Conservation (phyloP, 2,888 invertebrate genomes). For the Barypeithes pellucidus region DNA sequence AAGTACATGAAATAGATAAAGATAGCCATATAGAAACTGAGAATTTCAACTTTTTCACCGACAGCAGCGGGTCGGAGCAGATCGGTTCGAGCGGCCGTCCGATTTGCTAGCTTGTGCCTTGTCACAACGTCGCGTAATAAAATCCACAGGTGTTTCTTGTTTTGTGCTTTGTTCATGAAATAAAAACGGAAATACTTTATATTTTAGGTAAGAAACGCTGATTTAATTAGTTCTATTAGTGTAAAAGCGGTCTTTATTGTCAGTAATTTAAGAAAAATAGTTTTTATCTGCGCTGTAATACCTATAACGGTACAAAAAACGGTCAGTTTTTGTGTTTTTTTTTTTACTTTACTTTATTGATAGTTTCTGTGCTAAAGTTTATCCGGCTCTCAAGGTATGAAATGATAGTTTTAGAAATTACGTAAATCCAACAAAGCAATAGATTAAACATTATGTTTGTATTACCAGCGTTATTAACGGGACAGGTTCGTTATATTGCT, state of each 20-base stretch:
- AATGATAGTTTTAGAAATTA: conserved; percentile 24
- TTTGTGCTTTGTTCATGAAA: conserved; percentile 30
- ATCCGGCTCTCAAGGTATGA: conserved; percentile 5
- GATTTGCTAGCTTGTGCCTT: background rate
- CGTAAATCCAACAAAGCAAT: conserved; percentile 1
- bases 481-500: background rate
- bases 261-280: no score
- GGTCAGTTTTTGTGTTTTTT: background rate
- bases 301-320: conserved; percentile 12
- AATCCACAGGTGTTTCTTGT: conserved; percentile 34
- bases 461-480: background rate
- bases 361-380: background rate
- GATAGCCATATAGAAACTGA: background rate
- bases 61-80: background rate
- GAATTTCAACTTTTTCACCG: conserved; percentile 14
- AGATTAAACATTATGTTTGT: background rate
- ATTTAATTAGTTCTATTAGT: background rate
- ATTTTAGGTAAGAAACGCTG: conserved; percentile 6
- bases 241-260: background rate
- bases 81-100: conserved; percentile 9
- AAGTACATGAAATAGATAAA: no score
- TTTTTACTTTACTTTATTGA: conserved; percentile 9
- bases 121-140: background rate
- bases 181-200: conserved; percentile 23
- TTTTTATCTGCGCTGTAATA: background rate